phyloP scores from a whole-genome alignment of 2,113 vertebrate genomes.

The Lichenostomus cassidix region DNA sequence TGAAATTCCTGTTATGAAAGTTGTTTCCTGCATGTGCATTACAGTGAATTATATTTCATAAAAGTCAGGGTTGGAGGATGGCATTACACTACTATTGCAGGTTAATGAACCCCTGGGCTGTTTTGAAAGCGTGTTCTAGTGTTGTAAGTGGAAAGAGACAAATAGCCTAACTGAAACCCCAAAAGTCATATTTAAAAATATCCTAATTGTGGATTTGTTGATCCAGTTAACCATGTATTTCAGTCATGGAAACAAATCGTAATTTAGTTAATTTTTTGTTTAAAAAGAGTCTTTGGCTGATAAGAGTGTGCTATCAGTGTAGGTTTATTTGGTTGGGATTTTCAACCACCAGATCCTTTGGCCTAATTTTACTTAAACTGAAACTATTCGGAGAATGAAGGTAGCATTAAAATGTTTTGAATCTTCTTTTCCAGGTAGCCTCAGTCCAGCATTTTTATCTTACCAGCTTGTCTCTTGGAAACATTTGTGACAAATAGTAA shows the following conservation, averaged over 20 bases:
- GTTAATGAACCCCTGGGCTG: background rate
- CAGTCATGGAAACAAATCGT: background rate
- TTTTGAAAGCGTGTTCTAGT: background rate
- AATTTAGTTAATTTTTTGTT: background rate
- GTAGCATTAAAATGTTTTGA: background rate
- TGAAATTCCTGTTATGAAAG: background rate
- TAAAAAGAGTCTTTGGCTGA: background rate
- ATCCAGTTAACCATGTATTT: background rate
- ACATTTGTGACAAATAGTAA: background rate
- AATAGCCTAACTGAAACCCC: background rate
- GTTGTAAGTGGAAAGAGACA: background rate
- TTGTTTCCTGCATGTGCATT: background rate
- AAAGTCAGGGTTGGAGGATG: fast-evolving
- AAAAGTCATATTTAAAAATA: background rate
- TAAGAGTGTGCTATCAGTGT: background rate
- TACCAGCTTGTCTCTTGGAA: background rate
- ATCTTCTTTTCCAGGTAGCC: background rate
- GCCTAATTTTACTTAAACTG: background rate
- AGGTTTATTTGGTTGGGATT: background rate
- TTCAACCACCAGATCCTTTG: background rate
- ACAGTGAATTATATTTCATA: background rate
- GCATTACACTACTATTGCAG: background rate
- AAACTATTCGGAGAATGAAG: background rate
- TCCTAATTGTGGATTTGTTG: background rate
- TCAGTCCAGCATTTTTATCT: background rate